Conservation (phyloP, 2,797 vertebrate genomes). For the Tolypeutes matacus region DNA sequence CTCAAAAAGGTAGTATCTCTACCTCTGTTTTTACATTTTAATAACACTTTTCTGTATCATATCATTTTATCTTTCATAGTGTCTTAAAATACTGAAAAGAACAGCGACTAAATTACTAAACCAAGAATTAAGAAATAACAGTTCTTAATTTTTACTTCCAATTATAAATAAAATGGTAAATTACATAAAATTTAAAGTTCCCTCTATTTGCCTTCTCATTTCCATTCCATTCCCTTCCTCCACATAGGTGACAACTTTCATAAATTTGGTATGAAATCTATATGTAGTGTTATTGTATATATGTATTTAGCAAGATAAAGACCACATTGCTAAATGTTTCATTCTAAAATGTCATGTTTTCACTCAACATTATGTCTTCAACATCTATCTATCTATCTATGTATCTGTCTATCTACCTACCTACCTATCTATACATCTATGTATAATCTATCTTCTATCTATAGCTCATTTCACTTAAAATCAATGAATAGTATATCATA, state of each 20-base stretch:
- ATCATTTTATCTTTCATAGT: background rate
- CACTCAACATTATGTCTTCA: background rate
- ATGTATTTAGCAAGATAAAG: background rate
- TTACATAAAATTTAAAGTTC: background rate
- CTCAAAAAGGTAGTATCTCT: conserved; percentile 4
- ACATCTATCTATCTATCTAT: background rate
- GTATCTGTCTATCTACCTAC: background rate
- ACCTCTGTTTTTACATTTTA: background rate
- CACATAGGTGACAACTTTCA: background rate
- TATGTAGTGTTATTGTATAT: background rate
- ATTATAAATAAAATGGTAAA: background rate
- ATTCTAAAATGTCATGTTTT: background rate
- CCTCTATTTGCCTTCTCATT: background rate
- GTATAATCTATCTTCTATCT: background rate
- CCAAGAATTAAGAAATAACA: background rate
- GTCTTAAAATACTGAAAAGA: background rate
- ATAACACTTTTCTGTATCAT: background rate
- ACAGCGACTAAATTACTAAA: background rate
- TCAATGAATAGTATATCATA: too few relatives aligned
- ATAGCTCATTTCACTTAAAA: conserved; percentile 9
- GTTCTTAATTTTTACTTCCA: conserved; percentile 1
- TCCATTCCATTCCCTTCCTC: background rate
- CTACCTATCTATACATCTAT: background rate
- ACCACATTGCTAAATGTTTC: background rate
- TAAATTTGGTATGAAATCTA: background rate